Evolutionary conservation across 2,797 vertebrate species (phyloP), one percentile per base, ranked within the genome.

Genomic region (Sebastes taczanowskii): DNA sequence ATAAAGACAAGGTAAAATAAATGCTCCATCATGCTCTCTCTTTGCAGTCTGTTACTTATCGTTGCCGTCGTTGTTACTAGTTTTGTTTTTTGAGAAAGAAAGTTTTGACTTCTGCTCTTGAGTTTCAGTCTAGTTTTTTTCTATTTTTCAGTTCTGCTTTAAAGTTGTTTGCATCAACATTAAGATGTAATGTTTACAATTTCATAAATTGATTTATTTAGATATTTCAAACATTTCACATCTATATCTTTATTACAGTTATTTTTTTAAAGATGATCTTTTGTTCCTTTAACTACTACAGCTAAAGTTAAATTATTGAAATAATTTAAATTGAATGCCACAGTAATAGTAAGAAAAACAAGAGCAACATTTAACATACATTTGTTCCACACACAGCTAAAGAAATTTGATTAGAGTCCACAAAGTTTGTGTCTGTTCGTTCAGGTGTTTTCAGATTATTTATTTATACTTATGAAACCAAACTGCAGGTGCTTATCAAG

Each of bases 1-100:
- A 98, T 79, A 96, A 95, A 92, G 93, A 95, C 86, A 97, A 97
- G 96, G 96, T 97, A 85, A 68, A 30, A 27, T 11, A 55, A 80
- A 49, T 1, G 2, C 5, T 27, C 10, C 2, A 14, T 52, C 14
- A 16, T 13, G 32, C 4, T 14, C 2, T 35, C 5, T 1, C 10
- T 42, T 32, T 30, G 16, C 0, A 38, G 2, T 52, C 30, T 32
- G 38, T 11, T 32, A 27, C 7, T 58, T 61, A 7, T 38, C 34
- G 6, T 30, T 32, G 6, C 42, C 0, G 42, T 46, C 0, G 4
- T 20, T 46, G 5, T 34, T 23, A 16, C 29, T 55, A 2, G 3
- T 68, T 10, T 29, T 0, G 11, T n/a, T 30, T 25, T 55, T 64
- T 22, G 6, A 38, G 14, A 38, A 0, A 14, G 4, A 9, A 34